Base-by-base conservation (phyloP, 1,140 invertebrate genomes). In the Tetragnatha versicolor region DNA sequence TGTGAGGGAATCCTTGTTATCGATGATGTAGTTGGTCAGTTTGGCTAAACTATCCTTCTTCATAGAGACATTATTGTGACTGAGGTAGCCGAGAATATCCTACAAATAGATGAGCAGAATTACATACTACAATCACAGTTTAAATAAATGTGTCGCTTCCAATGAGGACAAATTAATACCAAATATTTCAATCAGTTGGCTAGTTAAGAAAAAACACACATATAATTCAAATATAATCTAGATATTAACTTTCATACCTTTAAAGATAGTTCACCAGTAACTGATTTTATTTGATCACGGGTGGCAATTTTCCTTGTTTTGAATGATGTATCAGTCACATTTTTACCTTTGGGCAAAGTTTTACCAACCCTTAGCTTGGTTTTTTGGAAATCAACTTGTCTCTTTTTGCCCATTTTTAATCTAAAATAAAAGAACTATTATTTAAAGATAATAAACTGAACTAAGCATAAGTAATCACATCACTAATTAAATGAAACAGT, bases 261-360 rank as follows among this genome's bases (percentile, higher is more conserved):
- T n/a, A n/a, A n/a, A n/a, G n/a, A n/a, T n/a, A 20, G 42, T 3
- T 47, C 20, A 47, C 20, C 42, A 47, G 42, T 20, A 12, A 47
- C 12, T 47, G 42, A 47, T 17, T 47, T 20, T 1, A 47, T 33
- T 20, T 60, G 42, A 12, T 47, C 27, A 5, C 5, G n/a, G 3
- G 55, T 35, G 14, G 35, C 20, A 17, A 60, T 60, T 14, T 60
- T 60, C 27, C 35, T 60, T 5, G 55, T 25, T 31, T 60, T 60
- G 55, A 60, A 60, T n/a, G 55, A 60, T 33, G 55, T 60, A 35
- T 60, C 14, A 29, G 55, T 60, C 7, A 60, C 29, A 60, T 60
- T 60, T 35, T 31, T 35, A 17, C 55, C 55, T 33, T 60, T 60
- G 14, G 55, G 27, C n/a, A 60, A 17, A 33, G 29, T n/a, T 14